Evolutionary conservation across 2,888 invertebrate species (phyloP), one percentile per base, ranked within the genome.

Genomic region (Ptilodon capucinus): DNA sequence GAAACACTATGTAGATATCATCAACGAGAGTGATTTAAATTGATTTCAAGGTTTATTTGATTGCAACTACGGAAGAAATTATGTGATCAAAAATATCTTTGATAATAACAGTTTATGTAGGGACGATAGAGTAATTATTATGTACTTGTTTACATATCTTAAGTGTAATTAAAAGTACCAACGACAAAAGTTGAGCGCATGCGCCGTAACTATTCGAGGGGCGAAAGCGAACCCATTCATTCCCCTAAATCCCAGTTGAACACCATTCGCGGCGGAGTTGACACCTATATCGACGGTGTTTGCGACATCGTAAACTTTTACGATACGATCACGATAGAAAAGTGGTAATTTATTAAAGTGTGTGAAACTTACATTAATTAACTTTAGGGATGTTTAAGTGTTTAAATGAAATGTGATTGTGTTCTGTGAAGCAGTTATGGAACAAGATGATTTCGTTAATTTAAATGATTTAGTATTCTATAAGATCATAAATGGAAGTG

Each of bases 401-500:
- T 38, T 30, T 23, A 42, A 46, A 40, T 48, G 52, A 43, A 23
- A 60, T 61, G 59, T 57, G 41, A 56, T 43, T 19, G 43, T 17
- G 36, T 56, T 28, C 51, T 36, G 46, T 59, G 64, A 65, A 63
- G 69, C 71, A 85, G 85, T 84, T 70, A 88, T 88, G 89, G 88
- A 86, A 85, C 74, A 83, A 59, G 70, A 88, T 87, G 86, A 63
- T 48, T 58, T 53, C 54, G 45, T 57, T 49, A 63, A 75, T 73
- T 70, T 87, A 74, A 83, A 77, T 70, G 64, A 60, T 74, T 66
- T 67, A 63, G 42, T 59, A 69, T 58, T 38, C 49, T 50, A 71
- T 71, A 68, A 58, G 72, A 82, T 74, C 68, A 86, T 89, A 88
- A 89, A 90, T 90, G 90, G 89, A 89, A 80, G 87, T 88, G 81